phyloP scores from a whole-genome alignment of 2,888 invertebrate genomes.

The Ctena decussata region DNA sequence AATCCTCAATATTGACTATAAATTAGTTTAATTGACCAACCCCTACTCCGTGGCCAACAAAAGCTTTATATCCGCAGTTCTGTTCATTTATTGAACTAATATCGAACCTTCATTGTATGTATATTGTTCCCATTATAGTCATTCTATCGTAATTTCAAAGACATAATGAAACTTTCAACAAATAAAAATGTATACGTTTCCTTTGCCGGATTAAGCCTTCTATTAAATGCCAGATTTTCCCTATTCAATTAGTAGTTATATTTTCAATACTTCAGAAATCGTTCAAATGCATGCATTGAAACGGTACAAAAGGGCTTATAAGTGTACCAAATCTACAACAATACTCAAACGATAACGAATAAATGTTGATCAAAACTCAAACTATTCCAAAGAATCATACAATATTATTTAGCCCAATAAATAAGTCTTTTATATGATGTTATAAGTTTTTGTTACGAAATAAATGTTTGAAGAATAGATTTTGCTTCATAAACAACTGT shows the following conservation, averaged over 20 bases:
- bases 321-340: neutral
- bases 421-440: constrained; percentile 10
- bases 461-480: neutral
- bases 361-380: neutral
- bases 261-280: constrained; percentile 8
- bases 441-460: constrained; percentile 8
- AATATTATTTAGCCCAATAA: neutral
- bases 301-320: constrained; percentile 3
- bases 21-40: constrained; percentile 8
- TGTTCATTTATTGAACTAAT: neutral
- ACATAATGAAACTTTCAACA: constrained; percentile 11
- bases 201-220: neutral
- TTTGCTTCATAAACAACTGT: neutral
- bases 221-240: constrained; percentile 2
- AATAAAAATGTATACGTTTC: constrained; percentile 8
- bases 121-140: neutral
- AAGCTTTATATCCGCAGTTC: neutral
- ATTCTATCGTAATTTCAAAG: constrained; percentile 11
- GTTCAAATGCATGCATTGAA: neutral
- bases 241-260: neutral
- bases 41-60: neutral
- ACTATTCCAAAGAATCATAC: neutral
- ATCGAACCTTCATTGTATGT: neutral
- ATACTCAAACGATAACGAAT: neutral
- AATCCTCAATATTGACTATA: neutral